Evolutionary conservation across 2,888 invertebrate genomes (phyloP).

Genomic region (Encarsia formosa): DNA sequence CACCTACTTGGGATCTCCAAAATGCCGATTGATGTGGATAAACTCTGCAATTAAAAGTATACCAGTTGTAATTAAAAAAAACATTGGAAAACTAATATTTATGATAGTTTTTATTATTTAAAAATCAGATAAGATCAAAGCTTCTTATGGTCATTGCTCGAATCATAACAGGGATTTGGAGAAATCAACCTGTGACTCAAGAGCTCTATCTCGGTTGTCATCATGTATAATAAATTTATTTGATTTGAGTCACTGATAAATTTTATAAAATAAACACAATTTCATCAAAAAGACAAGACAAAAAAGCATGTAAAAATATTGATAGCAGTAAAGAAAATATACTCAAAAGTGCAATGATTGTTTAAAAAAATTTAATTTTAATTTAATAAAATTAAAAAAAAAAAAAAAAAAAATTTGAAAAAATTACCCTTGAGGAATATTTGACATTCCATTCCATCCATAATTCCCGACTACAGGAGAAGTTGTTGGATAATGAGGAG

Average conservation of each 20-base stretch:
- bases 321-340: no score
- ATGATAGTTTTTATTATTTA: not conserved
- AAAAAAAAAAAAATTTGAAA: conserved; percentile 17
- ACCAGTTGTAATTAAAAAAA: not conserved
- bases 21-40: conserved; percentile 32
- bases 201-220: conserved; percentile 43
- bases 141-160: conserved; percentile 38
- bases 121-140: conserved; percentile 48
- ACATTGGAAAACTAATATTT: not conserved
- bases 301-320: not conserved
- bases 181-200: conserved; percentile 44
- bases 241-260: no score
- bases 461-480: conserved; percentile 44
- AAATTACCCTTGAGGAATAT: conserved; percentile 36
- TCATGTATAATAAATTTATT: no score
- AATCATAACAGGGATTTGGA: conserved; percentile 40
- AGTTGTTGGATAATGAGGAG: conserved; percentile 43
- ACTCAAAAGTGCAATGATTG: not conserved
- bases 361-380: conserved; percentile 3
- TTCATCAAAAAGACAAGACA: not conserved
- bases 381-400: not conserved
- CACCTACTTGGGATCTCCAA: conserved; percentile 39
- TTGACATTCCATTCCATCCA: conserved; percentile 43
- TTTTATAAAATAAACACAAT: no score
- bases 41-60: conserved; percentile 3